phyloP scores from a whole-genome alignment of 2,113 vertebrate species.

The Leptosomus discolor region DNA sequence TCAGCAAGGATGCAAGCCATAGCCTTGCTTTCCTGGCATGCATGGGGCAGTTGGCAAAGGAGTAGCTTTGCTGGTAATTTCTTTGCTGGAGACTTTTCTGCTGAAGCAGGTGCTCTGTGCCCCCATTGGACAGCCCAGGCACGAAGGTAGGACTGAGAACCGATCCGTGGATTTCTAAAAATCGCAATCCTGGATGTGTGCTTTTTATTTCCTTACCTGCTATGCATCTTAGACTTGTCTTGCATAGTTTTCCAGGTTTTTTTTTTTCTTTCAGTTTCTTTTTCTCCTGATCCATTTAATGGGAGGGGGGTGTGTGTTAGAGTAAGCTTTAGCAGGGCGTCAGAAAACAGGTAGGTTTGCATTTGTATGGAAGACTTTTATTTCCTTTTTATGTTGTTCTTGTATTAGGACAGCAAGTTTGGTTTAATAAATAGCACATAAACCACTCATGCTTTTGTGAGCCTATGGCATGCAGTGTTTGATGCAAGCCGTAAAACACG shows the following conservation, averaged over 20 bases:
- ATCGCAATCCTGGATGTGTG: neutral
- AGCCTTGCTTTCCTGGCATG: neutral
- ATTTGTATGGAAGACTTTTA: neutral
- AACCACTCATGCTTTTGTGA: neutral
- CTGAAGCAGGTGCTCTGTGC: neutral
- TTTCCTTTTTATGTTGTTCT: neutral
- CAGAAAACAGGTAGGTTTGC: neutral
- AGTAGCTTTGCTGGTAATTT: neutral
- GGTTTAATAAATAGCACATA: neutral
- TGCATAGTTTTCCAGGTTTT: neutral
- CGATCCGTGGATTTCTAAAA: neutral
- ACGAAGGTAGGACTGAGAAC: neutral
- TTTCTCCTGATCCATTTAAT: neutral
- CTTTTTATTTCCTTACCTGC: neutral
- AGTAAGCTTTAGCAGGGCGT: neutral
- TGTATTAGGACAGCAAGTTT: neutral
- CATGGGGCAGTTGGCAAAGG: neutral
- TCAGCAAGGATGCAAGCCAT: neutral
- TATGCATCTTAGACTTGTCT: neutral
- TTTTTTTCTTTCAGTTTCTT: neutral
- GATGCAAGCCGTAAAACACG: neutral
- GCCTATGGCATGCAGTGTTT: neutral
- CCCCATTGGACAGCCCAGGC: too few species aligned
- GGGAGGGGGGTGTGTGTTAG: fast-evolving
- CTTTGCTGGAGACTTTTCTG: neutral